Base-by-base conservation (phyloP, 2,888 invertebrate species). In the Trachelus stipa region DNA sequence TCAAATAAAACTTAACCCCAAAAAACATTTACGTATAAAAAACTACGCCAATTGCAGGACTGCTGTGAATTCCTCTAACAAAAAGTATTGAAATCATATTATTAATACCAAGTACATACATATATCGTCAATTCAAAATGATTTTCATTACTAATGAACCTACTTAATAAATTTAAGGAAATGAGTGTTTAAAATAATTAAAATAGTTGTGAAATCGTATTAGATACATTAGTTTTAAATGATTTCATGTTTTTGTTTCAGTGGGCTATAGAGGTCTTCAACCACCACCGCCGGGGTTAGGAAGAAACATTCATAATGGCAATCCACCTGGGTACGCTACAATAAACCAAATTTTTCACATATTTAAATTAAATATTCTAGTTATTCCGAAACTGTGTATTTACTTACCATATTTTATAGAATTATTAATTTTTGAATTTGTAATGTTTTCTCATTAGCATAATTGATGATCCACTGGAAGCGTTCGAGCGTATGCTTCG, bases 401-500 rank as follows among this genome's bases (percentile, higher is more conserved):
- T 71, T 68, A 34, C 68, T 37, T 15, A 31, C 35, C 71, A 74
- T 68, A 75, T 68, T 35, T 68, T 34, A 37, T 34, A 34, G 9
- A 74, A 34, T 3, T 35, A 75, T 78, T 76, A 12, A 76, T 40
- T 73, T 71, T 69, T 71, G 69, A 74, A 73, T 34, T 69, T n/a
- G 15, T 34, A 34, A 56, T 73, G 23, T 30, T 30, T 73, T 34
- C 71, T 12, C 23, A 40, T 40, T 91, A 96, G 96, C 84, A 94
- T 95, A 79, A 96, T 96, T 84, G 97, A 96, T 88, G 97, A 97
- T 92, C 97, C 97, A 4, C 92, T 97, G 85, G 97, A 97, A 90
- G 97, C 96, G 76, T 97, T 97, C 91, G 96, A 97, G 91, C 94
- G 97, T 83, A 96, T 97, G 93, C 93, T 97, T 87, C 94, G 96